Evolutionary conservation across 2,113 vertebrate genomes (phyloP).

Genomic region (Beaufortia kweichowensis): DNA sequence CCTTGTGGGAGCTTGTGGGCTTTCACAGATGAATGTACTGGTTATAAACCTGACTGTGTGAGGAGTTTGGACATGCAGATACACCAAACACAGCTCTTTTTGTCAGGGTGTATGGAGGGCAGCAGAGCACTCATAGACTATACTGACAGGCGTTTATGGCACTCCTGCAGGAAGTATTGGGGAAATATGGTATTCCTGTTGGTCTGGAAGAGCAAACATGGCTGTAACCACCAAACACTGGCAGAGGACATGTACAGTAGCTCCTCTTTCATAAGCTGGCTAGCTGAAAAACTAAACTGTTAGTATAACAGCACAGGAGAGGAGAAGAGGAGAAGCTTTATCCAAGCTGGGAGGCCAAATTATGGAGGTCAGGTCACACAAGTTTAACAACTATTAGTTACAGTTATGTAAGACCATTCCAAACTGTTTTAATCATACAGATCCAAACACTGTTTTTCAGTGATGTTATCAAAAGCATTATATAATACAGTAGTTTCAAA

Average conservation of each 20-base stretch:
- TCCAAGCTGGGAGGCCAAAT: neutral
- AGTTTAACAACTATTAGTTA: neutral
- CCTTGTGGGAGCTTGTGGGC: neutral
- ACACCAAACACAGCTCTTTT: conserved; percentile 25
- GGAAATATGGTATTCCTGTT: conserved; percentile 57
- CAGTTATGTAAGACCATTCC: neutral
- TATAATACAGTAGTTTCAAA: neutral
- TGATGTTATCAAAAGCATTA: neutral
- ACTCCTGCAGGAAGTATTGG: conserved; percentile 32
- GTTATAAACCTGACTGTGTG: conserved; percentile 12
- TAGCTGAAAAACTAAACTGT: neutral
- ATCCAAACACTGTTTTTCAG: neutral
- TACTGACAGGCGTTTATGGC: conserved; percentile 18
- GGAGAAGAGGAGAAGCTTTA: neutral
- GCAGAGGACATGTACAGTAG: conserved; percentile 44
- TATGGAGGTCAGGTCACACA: neutral
- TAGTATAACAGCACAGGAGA: neutral
- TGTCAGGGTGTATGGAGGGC: conserved; percentile 23
- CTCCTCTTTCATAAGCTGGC: conserved; percentile 47
- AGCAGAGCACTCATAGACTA: neutral
- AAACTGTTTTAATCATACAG: neutral
- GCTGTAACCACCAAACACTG: conserved; percentile 42
- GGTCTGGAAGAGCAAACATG: conserved; percentile 53
- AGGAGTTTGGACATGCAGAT: conserved; percentile 19
- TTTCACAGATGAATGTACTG: neutral